These are phyloP conservation scores for Condylostylus longicornis DNA, from an alignment of 1,140 invertebrate species.

Conservation along the genomic window DNA sequence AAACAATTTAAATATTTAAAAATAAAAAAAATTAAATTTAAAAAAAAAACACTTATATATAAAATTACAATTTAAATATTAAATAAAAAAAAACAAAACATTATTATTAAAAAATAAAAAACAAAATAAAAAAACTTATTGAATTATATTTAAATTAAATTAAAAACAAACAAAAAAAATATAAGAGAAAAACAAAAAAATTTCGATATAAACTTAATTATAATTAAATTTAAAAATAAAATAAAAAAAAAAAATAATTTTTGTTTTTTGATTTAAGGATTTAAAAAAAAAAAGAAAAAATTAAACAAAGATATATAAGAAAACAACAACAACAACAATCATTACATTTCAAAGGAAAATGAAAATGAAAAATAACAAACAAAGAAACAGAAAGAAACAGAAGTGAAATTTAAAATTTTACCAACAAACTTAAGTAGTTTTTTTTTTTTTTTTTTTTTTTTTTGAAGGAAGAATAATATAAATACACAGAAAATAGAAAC, in stretches of 20 bases:
- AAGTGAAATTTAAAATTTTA: conserved; percentile 2
- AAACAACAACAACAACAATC: too few relatives aligned
- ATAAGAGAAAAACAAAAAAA: conserved; percentile 4
- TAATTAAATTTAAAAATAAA: too few relatives aligned
- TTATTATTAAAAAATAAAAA: conserved; percentile 2
- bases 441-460: too few relatives aligned
- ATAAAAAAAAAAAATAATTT: conserved; percentile 3
- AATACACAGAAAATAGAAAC: too few relatives aligned
- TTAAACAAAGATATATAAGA: too few relatives aligned
- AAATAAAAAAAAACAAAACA: conserved; percentile 5
- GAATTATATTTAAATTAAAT: conserved; percentile 6
- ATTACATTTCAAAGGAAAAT: conserved; percentile 4
- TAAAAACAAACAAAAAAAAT: conserved; percentile 3
- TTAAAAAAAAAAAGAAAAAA: too few relatives aligned
- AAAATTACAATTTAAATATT: conserved; percentile 2
- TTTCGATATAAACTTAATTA: too few relatives aligned
- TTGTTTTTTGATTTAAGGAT: too few relatives aligned
- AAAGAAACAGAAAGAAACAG: conserved; percentile 1
- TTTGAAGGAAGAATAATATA: too few relatives aligned
- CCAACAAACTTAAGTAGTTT: conserved; percentile 1
- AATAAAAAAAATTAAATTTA: conserved; percentile 1
- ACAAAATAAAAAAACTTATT: conserved; percentile 3
- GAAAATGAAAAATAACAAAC: conserved; percentile 1
- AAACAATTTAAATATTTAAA: not conserved
- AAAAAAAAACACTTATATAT: conserved; percentile 4